A percentile compares a stretch with the other conserved stretches of the same genome.
Conservation (phyloP, 2,888 invertebrate species). For the Zelleria hepariella region DNA sequence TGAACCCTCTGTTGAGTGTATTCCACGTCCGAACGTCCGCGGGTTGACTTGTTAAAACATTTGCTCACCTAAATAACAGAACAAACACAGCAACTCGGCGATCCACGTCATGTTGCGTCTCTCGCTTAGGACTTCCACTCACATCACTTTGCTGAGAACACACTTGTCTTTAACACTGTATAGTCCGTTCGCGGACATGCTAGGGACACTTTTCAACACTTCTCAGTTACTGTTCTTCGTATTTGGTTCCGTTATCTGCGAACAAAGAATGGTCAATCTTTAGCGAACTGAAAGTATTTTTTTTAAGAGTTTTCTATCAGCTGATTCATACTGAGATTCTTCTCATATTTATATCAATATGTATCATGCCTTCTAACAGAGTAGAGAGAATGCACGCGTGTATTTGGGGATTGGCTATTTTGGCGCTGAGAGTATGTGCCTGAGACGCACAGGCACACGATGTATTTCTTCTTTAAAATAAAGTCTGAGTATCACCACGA, state of each 20-base stretch:
- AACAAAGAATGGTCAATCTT: background rate
- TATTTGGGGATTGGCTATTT: no score
- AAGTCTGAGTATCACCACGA: no score
- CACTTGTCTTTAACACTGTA: background rate
- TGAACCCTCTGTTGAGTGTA: background rate
- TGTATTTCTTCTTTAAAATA: no score
- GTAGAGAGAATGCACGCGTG: no score
- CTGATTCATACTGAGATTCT: no score
- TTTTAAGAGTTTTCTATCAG: background rate
- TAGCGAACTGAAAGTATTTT: background rate
- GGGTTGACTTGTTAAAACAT: background rate
- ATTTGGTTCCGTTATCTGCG: background rate
- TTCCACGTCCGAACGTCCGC: background rate
- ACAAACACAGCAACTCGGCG: constrained; percentile 47
- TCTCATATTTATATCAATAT: no score
- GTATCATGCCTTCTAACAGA: no score
- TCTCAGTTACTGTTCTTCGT: background rate
- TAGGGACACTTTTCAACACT: background rate
- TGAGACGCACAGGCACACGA: no score
- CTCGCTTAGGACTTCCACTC: constrained; percentile 24
- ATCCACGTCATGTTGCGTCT: constrained; percentile 53
- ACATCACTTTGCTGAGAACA: constrained; percentile 14
- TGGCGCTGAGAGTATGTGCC: no score
- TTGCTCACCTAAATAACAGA: constrained; percentile 52
- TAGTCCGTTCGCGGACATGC: no score